Conservation (phyloP, 2,797 vertebrate genomes). For the Okamejei kenojei region DNA sequence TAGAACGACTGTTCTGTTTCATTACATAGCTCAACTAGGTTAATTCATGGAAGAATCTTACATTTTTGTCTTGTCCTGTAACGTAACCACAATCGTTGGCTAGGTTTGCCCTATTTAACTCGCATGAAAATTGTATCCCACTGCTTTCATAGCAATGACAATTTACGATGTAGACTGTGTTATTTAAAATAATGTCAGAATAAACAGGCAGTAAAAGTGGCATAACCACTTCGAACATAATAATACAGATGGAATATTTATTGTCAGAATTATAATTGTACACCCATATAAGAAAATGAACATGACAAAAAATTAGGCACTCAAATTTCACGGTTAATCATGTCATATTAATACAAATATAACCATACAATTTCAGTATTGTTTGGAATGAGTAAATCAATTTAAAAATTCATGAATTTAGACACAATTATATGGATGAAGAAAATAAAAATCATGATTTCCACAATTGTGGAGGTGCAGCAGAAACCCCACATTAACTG, state of each 20-base stretch:
- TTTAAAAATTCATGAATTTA: no score
- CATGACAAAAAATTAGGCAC: neutral
- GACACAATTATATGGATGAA: neutral
- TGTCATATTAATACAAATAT: neutral
- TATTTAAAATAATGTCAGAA: no score
- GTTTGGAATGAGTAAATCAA: no score
- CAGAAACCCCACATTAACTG: neutral
- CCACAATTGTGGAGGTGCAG: neutral
- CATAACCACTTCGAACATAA: neutral
- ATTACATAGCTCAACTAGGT: neutral
- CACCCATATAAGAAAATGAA: neutral
- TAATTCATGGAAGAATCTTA: neutral
- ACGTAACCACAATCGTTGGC: no score
- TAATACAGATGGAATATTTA: neutral
- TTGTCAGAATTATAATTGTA: neutral
- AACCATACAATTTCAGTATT: no score
- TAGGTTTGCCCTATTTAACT: no score
- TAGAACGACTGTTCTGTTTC: neutral
- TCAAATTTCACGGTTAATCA: neutral
- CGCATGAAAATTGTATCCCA: neutral
- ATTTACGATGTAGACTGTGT: no score
- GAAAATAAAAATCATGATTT: neutral
- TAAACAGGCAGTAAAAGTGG: neutral
- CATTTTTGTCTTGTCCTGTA: neutral
- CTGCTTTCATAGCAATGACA: neutral